Base-by-base conservation (phyloP, 2,888 invertebrate genomes). In the Periphyllus acericola region DNA sequence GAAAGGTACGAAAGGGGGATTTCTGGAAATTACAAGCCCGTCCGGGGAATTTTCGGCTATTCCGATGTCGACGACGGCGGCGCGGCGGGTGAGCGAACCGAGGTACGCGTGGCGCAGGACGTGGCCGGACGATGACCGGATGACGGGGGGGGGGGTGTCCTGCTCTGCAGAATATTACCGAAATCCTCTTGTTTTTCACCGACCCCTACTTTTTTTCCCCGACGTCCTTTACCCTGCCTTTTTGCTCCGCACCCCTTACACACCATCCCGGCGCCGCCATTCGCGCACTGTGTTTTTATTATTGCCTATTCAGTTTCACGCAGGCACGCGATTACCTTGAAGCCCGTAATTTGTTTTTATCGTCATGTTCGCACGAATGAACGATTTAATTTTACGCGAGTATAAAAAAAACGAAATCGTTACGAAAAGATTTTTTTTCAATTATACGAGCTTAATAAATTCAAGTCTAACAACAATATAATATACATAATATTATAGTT, bases 1-100 rank as follows among this genome's bases (percentile, higher is more conserved):
- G 87, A 87, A 81, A 87, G 87, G 87, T 81, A 87, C 80, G 87
- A 81, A 75, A 87, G 80, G 87, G 72, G 87, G 81, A 87, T 87
- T 81, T 87, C 74, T 60, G 66, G 80, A 87, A 87, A 81, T 87
- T 87, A 87, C 87, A 80, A 29, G 72, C 55, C 80, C 40, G 80
- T 55, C 32, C 80, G 74, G 87, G 74, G 81, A 87, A 81, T 87
- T 87, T 81, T 87, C 87, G 87, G 81, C 80, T 46, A 74, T 74
- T 66, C 74, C 36, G 21, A 36, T 11, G 74, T 19, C 74, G 71
- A 29, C 71, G 9, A n/a, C 6, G 25, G 9, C 9, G 11, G 71
- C 17, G 71, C 17, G 14, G 14, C 0, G 46, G 46, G 14, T 46
- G 46, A 46, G 46, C 46, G 46, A 14, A 46, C 46, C 46, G 46